These are phyloP conservation scores for Stegodyphus mimosarum DNA, from an alignment of 1,140 invertebrate species.

Conservation along the genomic window DNA sequence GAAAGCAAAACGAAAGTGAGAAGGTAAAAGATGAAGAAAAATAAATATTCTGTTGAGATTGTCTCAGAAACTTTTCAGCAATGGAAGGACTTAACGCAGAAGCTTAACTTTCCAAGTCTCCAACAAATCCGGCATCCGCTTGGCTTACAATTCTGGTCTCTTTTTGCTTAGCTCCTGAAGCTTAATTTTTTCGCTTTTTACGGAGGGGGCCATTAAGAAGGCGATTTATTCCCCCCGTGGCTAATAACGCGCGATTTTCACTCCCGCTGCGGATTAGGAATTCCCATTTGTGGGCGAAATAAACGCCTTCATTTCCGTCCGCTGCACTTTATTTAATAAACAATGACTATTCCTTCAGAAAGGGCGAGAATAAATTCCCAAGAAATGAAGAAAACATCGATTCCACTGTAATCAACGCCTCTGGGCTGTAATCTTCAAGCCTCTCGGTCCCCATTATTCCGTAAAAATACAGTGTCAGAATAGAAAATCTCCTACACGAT, in stretches of 20 bases:
- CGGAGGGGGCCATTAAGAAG: not conserved
- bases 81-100: no score
- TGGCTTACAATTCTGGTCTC: no score
- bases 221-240: not conserved
- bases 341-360: conserved; percentile 49
- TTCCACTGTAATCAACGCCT: conserved; percentile 39
- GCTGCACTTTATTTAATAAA: conserved; percentile 54
- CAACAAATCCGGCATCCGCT: no score
- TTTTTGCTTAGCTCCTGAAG: no score
- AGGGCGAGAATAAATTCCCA: conserved; percentile 42
- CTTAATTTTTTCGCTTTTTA: no score
- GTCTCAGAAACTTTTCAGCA: no score
- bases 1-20: no score
- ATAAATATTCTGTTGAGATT: no score
- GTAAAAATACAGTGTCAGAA: not conserved
- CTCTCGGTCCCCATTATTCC: not conserved
- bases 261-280: conserved; percentile 41
- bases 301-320: conserved; percentile 38
- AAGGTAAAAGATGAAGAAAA: no score
- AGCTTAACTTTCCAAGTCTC: no score
- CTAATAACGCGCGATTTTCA: conserved; percentile 43
- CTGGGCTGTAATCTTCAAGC: not conserved
- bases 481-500: no score
- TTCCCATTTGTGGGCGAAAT: conserved; percentile 48
- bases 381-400: conserved; percentile 51